phyloP scores from a whole-genome alignment of 2,797 vertebrate species.

The Champsocephalus esox region DNA sequence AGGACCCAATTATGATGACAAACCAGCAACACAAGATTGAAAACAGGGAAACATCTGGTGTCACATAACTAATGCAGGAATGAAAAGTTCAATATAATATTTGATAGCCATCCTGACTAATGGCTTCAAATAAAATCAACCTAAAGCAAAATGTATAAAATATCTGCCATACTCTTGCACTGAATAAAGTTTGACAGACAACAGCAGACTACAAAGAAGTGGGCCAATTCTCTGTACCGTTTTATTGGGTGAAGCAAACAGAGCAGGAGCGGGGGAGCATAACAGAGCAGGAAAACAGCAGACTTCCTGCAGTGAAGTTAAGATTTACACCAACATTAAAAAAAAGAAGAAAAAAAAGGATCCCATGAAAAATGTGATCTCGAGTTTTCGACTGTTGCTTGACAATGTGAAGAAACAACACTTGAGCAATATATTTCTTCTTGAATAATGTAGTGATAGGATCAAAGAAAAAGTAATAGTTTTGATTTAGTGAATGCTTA shows the following conservation, averaged over 20 bases:
- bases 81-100: background rate
- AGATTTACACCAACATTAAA: background rate
- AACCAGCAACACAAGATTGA: conserved; percentile 2
- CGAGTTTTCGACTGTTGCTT: background rate
- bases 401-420: background rate
- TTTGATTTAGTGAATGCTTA: background rate
- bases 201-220: conserved; percentile 6
- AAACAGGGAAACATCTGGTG: background rate
- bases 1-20: background rate
- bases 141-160: conserved; percentile 9
- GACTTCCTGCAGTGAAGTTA: background rate
- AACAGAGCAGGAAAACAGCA: background rate
- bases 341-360: background rate
- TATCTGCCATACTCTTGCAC: background rate
- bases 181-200: background rate
- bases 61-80: background rate
- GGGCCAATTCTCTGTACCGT: background rate
- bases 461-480: background rate
- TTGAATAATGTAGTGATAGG: too few species aligned
- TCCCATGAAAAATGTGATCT: background rate
- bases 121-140: conserved; percentile 8
- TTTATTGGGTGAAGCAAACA: conserved; percentile 7
- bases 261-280: background rate
- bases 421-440: background rate
- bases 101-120: background rate